Conservation (phyloP, 2,113 vertebrate species). For the Ranitomeya imitator region DNA sequence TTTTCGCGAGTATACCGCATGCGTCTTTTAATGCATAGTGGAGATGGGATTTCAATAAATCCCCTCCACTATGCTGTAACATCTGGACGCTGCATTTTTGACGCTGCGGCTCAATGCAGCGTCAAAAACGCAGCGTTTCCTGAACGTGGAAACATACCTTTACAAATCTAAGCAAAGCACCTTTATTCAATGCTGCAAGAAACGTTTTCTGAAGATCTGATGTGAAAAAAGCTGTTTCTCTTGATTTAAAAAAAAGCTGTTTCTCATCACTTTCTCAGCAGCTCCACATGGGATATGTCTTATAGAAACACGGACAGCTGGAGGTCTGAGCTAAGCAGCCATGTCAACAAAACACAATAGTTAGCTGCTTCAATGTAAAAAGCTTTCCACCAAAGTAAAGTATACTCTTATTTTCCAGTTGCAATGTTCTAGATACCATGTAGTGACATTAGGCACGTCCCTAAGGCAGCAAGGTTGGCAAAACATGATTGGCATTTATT, state of each 20-base stretch:
- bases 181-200: not conserved
- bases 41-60: too few relatives aligned
- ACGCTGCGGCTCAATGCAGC: too few relatives aligned
- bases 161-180: not conserved
- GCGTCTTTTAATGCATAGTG: too few relatives aligned
- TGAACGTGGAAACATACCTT: too few relatives aligned
- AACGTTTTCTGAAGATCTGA: not conserved
- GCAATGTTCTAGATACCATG: not conserved
- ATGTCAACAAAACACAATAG: constrained; percentile 14
- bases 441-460: not conserved
- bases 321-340: not conserved
- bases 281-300: constrained; percentile 5
- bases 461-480: not conserved
- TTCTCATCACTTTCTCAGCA: not conserved
- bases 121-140: too few relatives aligned
- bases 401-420: not conserved
- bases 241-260: not conserved
- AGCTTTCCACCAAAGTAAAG: not conserved
- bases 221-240: not conserved
- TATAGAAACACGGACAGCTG: constrained; percentile 16
- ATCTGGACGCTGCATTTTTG: too few relatives aligned
- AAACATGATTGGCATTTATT: not conserved
- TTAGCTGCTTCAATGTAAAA: constrained; percentile 16
- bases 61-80: too few relatives aligned
- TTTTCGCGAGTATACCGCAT: too few relatives aligned